Evolutionary conservation across 2,888 invertebrate genomes (phyloP).

Genomic region (Caenorhabditis sulstoni): DNA sequence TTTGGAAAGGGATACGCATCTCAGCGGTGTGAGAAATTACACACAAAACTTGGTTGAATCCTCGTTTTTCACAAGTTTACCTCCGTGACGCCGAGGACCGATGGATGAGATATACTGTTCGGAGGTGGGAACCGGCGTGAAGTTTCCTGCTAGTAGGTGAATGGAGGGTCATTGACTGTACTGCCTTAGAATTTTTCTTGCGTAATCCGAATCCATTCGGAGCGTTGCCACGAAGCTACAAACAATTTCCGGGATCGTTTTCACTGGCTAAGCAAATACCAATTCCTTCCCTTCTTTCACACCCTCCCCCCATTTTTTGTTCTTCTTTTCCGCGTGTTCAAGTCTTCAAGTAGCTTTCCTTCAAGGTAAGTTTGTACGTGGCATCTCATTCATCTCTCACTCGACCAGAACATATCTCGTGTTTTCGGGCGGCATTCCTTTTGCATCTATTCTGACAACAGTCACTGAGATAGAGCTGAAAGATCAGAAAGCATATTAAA

Average conservation of each 20-base stretch:
- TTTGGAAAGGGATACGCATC: constrained; percentile 37
- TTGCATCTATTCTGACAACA: constrained; percentile 4
- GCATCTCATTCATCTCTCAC: constrained; percentile 4
- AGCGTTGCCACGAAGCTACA: background rate
- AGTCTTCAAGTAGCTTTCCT: constrained; percentile 39
- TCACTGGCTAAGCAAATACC: constrained; percentile 1
- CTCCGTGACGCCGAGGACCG: constrained; percentile 38
- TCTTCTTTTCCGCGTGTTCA: constrained; percentile 8
- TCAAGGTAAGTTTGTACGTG: constrained; percentile 26
- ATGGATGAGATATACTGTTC: constrained; percentile 2
- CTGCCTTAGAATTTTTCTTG: background rate
- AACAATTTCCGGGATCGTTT: constrained; percentile 2
- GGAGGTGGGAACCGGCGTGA: background rate
- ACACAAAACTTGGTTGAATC: constrained; percentile 54
- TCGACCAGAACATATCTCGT: constrained; percentile 11
- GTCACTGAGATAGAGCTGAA: constrained; percentile 23
- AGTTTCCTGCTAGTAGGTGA: too few relatives aligned
- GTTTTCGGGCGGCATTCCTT: constrained; percentile 40
- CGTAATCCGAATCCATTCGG: background rate
- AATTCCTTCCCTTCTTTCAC: too few relatives aligned
- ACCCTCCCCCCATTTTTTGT: background rate
- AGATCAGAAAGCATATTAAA: constrained; percentile 58
- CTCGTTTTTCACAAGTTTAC: constrained; percentile 51
- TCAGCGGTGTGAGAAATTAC: constrained; percentile 54
- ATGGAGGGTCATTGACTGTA: constrained; percentile 22